These are phyloP conservation scores for Lapara coniferarum DNA, from an alignment of 2,888 invertebrate species.

Conservation along the genomic window DNA sequence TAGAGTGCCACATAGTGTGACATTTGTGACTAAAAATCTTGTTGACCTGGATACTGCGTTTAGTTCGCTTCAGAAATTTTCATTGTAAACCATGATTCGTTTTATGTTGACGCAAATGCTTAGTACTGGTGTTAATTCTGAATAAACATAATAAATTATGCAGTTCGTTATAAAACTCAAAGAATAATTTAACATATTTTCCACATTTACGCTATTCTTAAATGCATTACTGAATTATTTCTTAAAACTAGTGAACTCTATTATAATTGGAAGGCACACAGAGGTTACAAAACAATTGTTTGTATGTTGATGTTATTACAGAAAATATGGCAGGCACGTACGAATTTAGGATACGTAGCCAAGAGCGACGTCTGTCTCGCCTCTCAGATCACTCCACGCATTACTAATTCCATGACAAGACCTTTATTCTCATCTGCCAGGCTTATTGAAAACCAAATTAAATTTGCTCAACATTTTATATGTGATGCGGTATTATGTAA, in stretches of 20 bases:
- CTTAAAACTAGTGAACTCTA: background rate
- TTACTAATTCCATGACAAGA: constrained; percentile 7
- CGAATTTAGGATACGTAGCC: constrained; percentile 14
- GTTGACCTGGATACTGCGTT: background rate
- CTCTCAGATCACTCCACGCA: constrained; percentile 8
- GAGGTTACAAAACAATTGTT: background rate
- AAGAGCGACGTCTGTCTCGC: background rate
- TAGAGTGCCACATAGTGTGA: background rate
- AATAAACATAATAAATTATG: too few relatives aligned
- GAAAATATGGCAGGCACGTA: constrained; percentile 16
- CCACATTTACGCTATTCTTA: too few relatives aligned
- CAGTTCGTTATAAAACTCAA: too few relatives aligned
- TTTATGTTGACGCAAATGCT: too few relatives aligned
- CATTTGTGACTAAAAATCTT: constrained; percentile 16
- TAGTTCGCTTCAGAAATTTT: background rate
- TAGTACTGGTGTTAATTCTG: too few relatives aligned
- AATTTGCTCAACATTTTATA: too few relatives aligned
- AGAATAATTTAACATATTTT: too few relatives aligned
- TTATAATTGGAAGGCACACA: background rate
- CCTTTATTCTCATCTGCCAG: background rate
- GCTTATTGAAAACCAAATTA: background rate
- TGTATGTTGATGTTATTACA: background rate
- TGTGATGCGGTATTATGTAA: too few relatives aligned
- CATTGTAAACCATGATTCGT: background rate
- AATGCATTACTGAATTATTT: too few relatives aligned